Evolutionary conservation across 2,888 invertebrate genomes (phyloP), one percentile per base, ranked within the genome.

Genomic region (Ischnus inquisitorius): DNA sequence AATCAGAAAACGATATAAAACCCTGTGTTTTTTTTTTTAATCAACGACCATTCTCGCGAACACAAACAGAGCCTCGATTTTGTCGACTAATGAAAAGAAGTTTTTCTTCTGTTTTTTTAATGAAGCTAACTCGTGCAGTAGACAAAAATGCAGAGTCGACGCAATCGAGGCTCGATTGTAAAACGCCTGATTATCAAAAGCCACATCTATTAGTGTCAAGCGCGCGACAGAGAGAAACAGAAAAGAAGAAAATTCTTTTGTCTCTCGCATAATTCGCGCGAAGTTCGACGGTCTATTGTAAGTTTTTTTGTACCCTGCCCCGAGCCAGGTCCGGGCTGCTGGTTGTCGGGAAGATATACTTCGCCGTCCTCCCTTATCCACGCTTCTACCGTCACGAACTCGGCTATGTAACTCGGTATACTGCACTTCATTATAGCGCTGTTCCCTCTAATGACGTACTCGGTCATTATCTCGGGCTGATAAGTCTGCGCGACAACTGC

Each of bases 381-480:
- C 72, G 96, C 95, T 88, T 96, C 96, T 78, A 96, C 96, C 67
- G 94, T 94, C 69, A 96, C 96, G 92, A 96, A 96, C 94, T 96
- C 96, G 79, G 96, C 96, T 77, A 96, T 96, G 93, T 96, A 96
- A 87, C 96, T 96, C 6, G 96, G 96, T 85, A 97, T 96, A 88
- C 96, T 96, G 94, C 96, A 97, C 92, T 96, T 96, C 81, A 96
- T 93, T 71, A 96, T 95, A 0, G 96, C 96, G 64, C 96, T 95
- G 94, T 96, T 97, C 84, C 96, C 96, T 78, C 96, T 94, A 88
- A 97, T 96, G 71, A 96, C 96, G 93, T 96, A 96, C 92, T 96
- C 96, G 88, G 96, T 96, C 90, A 96, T 94, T 89, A 96, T 96
- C 94, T 96, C 96, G 65, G 96, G 96, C 90, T 96, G 95, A 93